Evolutionary conservation across 2,113 vertebrate species (phyloP), one percentile per base, ranked within the genome.

Genomic region (Psammodynastes pulverulentus): DNA sequence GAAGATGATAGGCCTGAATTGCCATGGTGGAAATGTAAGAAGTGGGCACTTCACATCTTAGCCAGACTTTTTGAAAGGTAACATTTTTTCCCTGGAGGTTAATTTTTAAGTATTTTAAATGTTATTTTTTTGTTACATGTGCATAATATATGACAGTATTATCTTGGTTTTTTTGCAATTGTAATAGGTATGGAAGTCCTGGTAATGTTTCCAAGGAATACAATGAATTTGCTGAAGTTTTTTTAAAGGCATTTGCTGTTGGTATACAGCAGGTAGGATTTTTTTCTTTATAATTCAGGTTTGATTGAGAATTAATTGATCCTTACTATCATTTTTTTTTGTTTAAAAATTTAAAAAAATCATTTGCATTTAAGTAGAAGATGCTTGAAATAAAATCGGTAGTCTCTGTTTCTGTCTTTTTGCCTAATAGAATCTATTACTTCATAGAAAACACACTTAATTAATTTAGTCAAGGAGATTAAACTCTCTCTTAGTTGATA

Each of bases 11-110:
- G 99, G 93, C 98, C 99, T 39, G 99, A 99, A 94, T 98, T 99
- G 95, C 99, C 99, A 7, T 99, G 99, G 99, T 99, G 99, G 99
- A 99, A 99, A 95, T 99, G 98, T 97, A 99, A 99, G 96, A 99
- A 99, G 95, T 99, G 99, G 99, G 99, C 99, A 67, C 98, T 99
- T 94, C 99, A 99, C 97, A 99, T 99, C 95, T 97, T 99, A 97
- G 99, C 99, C 95, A 98, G 99, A 39, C 98, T 99, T 94, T 99
- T 99, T 96, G 99, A 99, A 97, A 99, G 99, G 99, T 98, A 98
- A 95, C 89, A 91, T 90, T 0, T 89, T 12, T 84, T 94, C 6
- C 7, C 6, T 21, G 6, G 43, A 62, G 4, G 5, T 85, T 84
- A 3, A 17, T 12, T 19, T 46, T 92, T 24, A 46, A 72, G 21